Percentiles rank a stretch among this genome's conserved stretches.
Conservation (phyloP, 1,140 invertebrate genomes). For the Phymorhynchus buccinoides region DNA sequence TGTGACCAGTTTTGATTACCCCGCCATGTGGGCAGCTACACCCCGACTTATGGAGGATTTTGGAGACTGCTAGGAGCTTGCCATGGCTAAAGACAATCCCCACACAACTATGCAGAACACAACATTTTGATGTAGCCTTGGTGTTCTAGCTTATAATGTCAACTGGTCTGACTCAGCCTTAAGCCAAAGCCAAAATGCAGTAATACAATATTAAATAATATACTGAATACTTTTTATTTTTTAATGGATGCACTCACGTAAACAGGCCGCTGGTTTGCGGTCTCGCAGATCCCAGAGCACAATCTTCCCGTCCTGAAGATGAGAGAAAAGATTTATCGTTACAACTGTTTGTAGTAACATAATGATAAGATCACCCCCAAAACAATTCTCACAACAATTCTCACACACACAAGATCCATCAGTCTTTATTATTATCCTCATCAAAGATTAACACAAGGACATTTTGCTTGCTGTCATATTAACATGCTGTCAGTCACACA, state of each 20-base stretch:
- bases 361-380: neutral
- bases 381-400: neutral
- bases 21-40: too few species aligned
- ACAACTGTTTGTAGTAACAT: neutral
- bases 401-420: neutral
- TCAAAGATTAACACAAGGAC: too few species aligned
- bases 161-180: too few species aligned
- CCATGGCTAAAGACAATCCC: too few species aligned
- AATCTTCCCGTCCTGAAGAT: slow-evolving; percentile 11
- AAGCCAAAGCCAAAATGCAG: neutral
- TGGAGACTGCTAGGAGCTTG: too few species aligned
- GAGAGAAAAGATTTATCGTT: neutral
- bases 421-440: neutral
- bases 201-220: neutral
- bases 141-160: too few species aligned
- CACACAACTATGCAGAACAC: too few species aligned
- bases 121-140: too few species aligned
- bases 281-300: neutral
- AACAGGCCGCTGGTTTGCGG: neutral
- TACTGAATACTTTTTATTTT: neutral
- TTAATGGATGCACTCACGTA: neutral
- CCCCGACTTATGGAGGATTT: too few species aligned
- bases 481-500: neutral
- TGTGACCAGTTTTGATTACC: too few species aligned
- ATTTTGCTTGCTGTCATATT: neutral